These are phyloP conservation scores for Alethe castanea DNA, from an alignment of 2,113 vertebrate species.

Conservation along the genomic window DNA sequence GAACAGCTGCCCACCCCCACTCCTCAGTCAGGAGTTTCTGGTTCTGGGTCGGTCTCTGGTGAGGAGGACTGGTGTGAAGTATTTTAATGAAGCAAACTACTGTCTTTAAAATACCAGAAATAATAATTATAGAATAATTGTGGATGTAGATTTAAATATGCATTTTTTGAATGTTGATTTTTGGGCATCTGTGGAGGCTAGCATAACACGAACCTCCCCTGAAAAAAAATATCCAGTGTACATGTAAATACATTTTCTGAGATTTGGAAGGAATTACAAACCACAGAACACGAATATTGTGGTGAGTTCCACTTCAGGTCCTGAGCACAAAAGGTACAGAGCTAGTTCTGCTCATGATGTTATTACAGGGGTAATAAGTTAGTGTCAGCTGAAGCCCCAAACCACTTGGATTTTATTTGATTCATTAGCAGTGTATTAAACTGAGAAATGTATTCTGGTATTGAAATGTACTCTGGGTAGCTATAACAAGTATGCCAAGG, in stretches of 20 bases:
- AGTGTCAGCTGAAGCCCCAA: constrained; percentile 18
- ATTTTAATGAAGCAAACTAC: background rate
- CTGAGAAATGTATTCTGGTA: constrained; percentile 20
- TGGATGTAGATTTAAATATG: background rate
- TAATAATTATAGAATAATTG: background rate
- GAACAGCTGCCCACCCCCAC: accelerated
- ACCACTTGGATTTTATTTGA: constrained; percentile 39
- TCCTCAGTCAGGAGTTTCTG: background rate
- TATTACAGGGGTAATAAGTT: background rate
- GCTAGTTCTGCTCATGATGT: background rate
- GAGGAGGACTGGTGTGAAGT: background rate
- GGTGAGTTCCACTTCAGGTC: background rate
- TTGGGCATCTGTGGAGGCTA: background rate
- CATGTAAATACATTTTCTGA: background rate
- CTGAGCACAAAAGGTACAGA: background rate
- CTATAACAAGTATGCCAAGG: constrained; percentile 1
- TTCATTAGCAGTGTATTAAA: constrained; percentile 27
- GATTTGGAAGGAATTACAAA: background rate
- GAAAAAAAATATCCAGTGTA: background rate
- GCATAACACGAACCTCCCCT: background rate
- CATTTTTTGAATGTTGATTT: background rate
- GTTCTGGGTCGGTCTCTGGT: background rate
- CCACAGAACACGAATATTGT: background rate
- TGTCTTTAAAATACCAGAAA: background rate
- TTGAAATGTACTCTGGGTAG: constrained; percentile 28